A percentile compares a stretch with the other conserved stretches of the same genome.
Evolutionary conservation across 2,797 vertebrate genomes (phyloP).

Genomic region (Peromyscus eremicus): DNA sequence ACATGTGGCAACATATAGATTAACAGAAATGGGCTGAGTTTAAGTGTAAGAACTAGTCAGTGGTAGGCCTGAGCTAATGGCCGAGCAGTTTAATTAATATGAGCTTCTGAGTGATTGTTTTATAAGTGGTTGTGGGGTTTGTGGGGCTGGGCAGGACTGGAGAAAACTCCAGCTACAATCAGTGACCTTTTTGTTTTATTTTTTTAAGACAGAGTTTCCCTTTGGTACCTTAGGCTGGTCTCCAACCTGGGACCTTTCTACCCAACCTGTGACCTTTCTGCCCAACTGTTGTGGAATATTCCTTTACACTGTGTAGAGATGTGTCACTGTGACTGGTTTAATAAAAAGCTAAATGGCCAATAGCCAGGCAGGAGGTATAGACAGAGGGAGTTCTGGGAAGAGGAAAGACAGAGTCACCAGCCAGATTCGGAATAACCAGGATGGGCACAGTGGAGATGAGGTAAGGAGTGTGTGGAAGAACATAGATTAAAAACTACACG

Average conservation of each 20-base stretch:
- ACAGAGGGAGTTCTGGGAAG: background rate
- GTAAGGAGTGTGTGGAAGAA: background rate
- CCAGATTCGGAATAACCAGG: background rate
- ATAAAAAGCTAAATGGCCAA: background rate
- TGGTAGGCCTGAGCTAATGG: too few species aligned
- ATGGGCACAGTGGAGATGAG: background rate
- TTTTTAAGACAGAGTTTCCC: background rate
- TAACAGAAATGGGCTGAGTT: too few species aligned
- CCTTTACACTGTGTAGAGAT: background rate
- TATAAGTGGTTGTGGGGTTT: too few species aligned
- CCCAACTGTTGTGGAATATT: background rate
- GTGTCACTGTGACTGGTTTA: background rate
- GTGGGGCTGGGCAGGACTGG: too few species aligned
- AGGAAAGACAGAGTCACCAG: background rate
- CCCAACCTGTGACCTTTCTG: background rate
- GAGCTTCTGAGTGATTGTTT: too few species aligned
- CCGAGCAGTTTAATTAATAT: too few species aligned
- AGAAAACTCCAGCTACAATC: too few species aligned
- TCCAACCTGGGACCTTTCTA: background rate
- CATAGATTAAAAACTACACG: background rate
- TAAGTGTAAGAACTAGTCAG: too few species aligned
- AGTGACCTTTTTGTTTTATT: background rate
- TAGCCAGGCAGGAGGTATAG: background rate
- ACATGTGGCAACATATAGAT: too few species aligned
- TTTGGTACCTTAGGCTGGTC: background rate